A percentile compares a stretch with the other conserved stretches of the same genome.
phyloP scores from a whole-genome alignment of 1,140 invertebrate genomes.

The Ruditapes philippinarum region DNA sequence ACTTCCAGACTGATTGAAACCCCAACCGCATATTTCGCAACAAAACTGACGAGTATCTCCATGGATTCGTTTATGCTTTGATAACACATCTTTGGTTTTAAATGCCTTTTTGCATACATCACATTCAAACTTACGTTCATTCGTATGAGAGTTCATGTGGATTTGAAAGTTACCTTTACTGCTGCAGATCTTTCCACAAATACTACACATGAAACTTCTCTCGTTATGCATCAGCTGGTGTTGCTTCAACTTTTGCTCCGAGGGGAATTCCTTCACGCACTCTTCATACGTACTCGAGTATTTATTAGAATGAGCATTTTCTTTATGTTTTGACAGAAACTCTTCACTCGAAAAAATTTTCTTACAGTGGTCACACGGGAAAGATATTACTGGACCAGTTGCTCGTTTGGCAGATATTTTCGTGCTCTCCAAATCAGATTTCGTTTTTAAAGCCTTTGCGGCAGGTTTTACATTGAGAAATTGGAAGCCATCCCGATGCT shows the following conservation, averaged over 20 bases:
- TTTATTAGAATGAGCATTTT: neutral
- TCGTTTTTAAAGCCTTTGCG: neutral
- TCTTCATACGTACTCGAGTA: neutral
- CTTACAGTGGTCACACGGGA: slow-evolving; percentile 34
- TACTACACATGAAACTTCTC: slow-evolving; percentile 36
- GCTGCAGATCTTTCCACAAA: slow-evolving; percentile 21
- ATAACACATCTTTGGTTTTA: slow-evolving; percentile 19
- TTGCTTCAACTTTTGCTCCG: neutral
- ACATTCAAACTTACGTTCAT: neutral
- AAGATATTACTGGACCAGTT: neutral
- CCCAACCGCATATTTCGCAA: slow-evolving; percentile 36
- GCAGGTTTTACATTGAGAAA: neutral
- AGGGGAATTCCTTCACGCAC: neutral
- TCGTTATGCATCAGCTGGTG: neutral
- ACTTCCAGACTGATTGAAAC: slow-evolving; percentile 22
- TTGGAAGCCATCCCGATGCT: too few species aligned
- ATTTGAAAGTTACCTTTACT: neutral
- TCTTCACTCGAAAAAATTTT: neutral
- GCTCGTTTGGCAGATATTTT: too few species aligned
- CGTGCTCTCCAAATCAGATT: neutral
- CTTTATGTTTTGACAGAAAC: slow-evolving; percentile 2
- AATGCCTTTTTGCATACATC: slow-evolving; percentile 25
- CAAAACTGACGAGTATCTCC: slow-evolving; percentile 1
- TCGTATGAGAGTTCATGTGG: neutral
- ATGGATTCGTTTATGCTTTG: slow-evolving; percentile 33